A percentile compares a stretch with the other conserved stretches of the same genome.
Evolutionary conservation across 1,140 invertebrate genomes (phyloP).

Genomic region (Microplitis demolitor): DNA sequence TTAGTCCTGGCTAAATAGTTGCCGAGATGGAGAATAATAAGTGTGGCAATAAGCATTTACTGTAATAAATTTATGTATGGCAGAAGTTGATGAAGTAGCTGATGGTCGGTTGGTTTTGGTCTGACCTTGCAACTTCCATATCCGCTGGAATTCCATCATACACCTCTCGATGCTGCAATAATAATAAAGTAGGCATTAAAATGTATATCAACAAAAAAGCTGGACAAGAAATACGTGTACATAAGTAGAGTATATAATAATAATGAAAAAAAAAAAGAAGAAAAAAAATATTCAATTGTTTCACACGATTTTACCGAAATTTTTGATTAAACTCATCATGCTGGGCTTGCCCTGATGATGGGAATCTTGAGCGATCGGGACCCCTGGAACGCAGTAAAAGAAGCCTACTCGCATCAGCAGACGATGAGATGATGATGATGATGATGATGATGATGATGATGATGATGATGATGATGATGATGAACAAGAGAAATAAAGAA

Average conservation of each 20-base stretch:
- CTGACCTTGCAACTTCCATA: slow-evolving; percentile 5
- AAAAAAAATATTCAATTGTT: too few species aligned
- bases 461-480: not conserved
- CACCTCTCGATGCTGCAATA: not conserved
- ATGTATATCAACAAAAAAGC: too few species aligned
- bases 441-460: not conserved
- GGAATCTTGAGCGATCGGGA: not conserved
- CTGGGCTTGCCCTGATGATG: not conserved
- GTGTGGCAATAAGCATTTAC: not conserved
- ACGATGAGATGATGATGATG: not conserved
- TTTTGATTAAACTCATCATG: not conserved
- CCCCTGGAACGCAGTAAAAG: slow-evolving; percentile 7
- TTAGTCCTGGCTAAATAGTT: not conserved
- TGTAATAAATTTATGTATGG: not conserved
- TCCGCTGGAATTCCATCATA: not conserved
- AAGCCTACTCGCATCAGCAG: not conserved
- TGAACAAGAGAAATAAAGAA: not conserved
- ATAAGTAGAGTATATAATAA: too few species aligned
- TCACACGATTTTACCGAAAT: not conserved
- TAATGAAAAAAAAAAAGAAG: too few species aligned
- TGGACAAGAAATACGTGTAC: too few species aligned
- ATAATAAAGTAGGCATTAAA: not conserved
- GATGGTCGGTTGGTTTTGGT: not conserved
- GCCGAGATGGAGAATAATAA: not conserved
- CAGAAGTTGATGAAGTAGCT: not conserved